Conservation (phyloP, 2,113 vertebrate species). For the Vicugna pacos region DNA sequence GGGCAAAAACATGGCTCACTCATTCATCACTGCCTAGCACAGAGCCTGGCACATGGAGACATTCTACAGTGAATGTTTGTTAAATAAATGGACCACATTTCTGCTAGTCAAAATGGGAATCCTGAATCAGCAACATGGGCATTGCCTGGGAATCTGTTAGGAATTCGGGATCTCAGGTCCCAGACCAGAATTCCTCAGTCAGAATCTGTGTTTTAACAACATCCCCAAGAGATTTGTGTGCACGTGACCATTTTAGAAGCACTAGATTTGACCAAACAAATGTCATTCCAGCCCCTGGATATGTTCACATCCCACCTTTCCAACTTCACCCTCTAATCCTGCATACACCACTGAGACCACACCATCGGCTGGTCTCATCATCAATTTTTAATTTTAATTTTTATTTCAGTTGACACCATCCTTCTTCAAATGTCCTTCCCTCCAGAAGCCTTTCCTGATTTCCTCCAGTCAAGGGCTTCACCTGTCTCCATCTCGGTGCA, state of each 20-base stretch:
- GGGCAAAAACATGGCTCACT: background rate
- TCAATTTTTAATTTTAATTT: background rate
- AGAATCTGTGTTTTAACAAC: background rate
- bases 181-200: background rate
- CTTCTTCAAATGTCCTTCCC: background rate
- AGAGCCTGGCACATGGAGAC: background rate
- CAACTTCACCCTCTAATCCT: background rate
- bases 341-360: background rate
- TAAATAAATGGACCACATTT: background rate
- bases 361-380: background rate
- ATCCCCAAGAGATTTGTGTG: no score
- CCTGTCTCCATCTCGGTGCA: background rate
- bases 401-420: background rate
- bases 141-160: background rate
- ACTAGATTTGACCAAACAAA: background rate
- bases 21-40: background rate
- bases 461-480: background rate
- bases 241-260: background rate
- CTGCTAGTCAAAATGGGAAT: background rate
- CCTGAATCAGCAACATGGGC: background rate
- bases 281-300: background rate
- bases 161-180: background rate
- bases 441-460: background rate
- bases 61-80: background rate
- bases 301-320: background rate